Base-by-base conservation (phyloP, 2,888 invertebrate genomes). In the Acleris laterana region DNA sequence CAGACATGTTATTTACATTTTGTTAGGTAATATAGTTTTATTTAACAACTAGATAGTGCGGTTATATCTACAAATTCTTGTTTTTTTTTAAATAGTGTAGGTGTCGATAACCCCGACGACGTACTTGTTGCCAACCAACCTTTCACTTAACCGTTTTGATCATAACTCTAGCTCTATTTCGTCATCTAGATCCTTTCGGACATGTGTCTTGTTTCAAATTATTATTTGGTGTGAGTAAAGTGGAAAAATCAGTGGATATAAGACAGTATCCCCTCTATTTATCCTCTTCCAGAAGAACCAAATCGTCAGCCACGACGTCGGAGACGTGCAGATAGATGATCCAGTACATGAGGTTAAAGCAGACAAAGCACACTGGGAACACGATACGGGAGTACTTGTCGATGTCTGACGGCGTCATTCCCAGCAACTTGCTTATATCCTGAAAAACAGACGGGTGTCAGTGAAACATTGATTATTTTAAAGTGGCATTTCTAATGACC, bases 261-360 rank as follows among this genome's bases (percentile, higher is more conserved):
- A 68, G 77, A 77, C 68, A 78, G 76, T 69, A 72, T 53, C 62
- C 90, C 90, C 90, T 92, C 91, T 92, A 92, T 88, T 91, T 90
- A 88, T 93, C 93, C 81, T 92, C 93, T 95, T 95, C 94, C 95
- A 97, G 94, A 83, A 96, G 94, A 86, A 98, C 98, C 91, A 98
- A 94, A 94, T 98, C 98, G 90, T 98, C 98, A 90, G 97, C 97
- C 81, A 98, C 97, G 83, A 98, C 98, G 94, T 98, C 98, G 86
- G 98, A 98, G 89, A 98, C 98, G 95, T 98, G 98, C 80, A 98
- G 95, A 89, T 98, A 98, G 85, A 98, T 98, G 91, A 98, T 98
- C 98, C 98, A 98, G 94, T 98, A 98, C 98, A 98, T 98, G 78
- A 98, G 95, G 93, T 99, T 99, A 95, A 99, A 99, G 93, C 99